Evolutionary conservation across 2,888 invertebrate genomes (phyloP).

Genomic region (Coremacera marginata): DNA sequence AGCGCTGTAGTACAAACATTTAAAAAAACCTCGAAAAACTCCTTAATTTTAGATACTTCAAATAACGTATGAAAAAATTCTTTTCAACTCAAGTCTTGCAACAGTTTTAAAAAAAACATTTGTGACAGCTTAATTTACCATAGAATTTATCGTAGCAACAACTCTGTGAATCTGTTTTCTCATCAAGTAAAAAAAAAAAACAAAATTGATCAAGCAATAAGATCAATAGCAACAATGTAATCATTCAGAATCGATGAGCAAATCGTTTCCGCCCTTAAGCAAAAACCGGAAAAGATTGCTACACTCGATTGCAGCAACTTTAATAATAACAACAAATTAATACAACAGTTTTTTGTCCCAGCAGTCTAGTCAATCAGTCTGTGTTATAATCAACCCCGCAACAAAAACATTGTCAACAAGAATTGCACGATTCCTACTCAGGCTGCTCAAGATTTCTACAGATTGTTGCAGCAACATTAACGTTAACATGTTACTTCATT

Average conservation of each 20-base stretch:
- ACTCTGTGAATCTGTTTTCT: too few species aligned
- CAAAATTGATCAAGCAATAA: neutral
- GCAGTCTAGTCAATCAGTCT: neutral
- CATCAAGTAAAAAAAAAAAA: neutral
- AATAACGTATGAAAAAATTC: too few species aligned
- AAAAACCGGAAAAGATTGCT: conserved; percentile 12
- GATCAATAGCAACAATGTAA: neutral
- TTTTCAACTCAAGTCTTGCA: too few species aligned
- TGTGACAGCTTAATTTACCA: too few species aligned
- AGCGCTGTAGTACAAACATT: too few species aligned
- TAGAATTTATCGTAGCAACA: too few species aligned
- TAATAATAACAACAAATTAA: neutral
- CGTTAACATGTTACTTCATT: neutral
- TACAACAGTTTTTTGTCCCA: neutral
- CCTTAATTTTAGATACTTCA: too few species aligned
- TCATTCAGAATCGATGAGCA: neutral
- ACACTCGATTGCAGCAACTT: neutral
- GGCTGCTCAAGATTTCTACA: too few species aligned
- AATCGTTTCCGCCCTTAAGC: conserved; percentile 18
- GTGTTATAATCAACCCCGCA: neutral
- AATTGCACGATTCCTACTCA: conserved; percentile 6
- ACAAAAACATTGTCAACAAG: conserved; percentile 4
- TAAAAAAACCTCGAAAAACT: too few species aligned
- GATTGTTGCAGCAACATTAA: neutral
- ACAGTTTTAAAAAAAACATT: too few species aligned